Percentiles rank a stretch among this genome's conserved stretches.
These are phyloP conservation scores for Corbicula japonica DNA, from an alignment of 2,888 invertebrate genomes.

Conservation along the genomic window DNA sequence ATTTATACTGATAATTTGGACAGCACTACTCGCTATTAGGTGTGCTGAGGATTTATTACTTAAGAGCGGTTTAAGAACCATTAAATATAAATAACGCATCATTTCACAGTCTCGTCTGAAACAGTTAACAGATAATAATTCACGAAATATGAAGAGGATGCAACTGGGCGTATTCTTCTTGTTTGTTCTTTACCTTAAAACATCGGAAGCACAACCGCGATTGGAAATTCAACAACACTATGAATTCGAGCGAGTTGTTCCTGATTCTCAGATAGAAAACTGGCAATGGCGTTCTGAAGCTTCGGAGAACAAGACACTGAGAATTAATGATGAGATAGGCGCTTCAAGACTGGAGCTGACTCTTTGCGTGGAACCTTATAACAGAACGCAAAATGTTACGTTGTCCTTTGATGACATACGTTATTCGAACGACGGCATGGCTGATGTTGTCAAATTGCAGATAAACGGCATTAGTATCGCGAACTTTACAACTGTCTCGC, in stretches of 20 bases:
- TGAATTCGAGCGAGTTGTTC: constrained; percentile 16
- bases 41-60: too few relatives aligned
- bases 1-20: too few relatives aligned
- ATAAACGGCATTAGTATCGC: constrained; percentile 9
- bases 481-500: neutral
- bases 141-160: too few relatives aligned
- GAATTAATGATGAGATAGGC: constrained; percentile 13
- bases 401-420: constrained; percentile 10
- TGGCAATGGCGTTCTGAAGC: constrained; percentile 52
- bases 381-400: neutral
- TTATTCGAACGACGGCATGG: constrained; percentile 35
- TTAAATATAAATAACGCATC: too few relatives aligned
- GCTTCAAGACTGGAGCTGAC: neutral
- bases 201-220: neutral
- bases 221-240: constrained; percentile 14
- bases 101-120: too few relatives aligned
- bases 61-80: too few relatives aligned
- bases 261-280: neutral
- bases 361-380: constrained; percentile 11
- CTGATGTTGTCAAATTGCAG: constrained; percentile 4
- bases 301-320: constrained; percentile 25
- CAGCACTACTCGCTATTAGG: too few relatives aligned
- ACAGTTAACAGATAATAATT: too few relatives aligned
- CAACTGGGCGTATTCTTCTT: too few relatives aligned
- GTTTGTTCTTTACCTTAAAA: too few relatives aligned